These are phyloP conservation scores for Unio delphinus DNA, from an alignment of 2,888 invertebrate genomes.

Conservation along the genomic window DNA sequence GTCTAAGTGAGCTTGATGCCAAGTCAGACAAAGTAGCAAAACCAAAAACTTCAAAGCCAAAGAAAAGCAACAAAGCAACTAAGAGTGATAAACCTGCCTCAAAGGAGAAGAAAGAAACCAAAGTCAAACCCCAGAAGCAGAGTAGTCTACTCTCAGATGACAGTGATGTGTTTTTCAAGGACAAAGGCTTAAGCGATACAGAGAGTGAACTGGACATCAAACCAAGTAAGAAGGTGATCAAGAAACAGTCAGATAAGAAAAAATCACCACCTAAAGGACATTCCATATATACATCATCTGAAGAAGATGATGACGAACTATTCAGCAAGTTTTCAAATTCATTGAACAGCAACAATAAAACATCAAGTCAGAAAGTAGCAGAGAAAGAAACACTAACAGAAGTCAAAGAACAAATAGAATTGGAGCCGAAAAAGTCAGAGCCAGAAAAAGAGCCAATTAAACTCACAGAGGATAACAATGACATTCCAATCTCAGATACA, in stretches of 20 bases:
- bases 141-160: slow-evolving; percentile 26
- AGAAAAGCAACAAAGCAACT: slow-evolving; percentile 12
- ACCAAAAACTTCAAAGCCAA: slow-evolving; percentile 27
- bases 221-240: slow-evolving; percentile 23
- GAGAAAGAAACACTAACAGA: slow-evolving; percentile 11
- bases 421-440: too few relatives aligned
- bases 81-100: slow-evolving; percentile 1
- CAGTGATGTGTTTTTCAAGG: slow-evolving; percentile 19
- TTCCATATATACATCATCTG: slow-evolving; percentile 37
- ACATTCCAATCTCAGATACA: too few relatives aligned
- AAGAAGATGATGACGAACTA: slow-evolving; percentile 31
- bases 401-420: not conserved
- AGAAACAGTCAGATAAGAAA: slow-evolving; percentile 19
- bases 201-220: slow-evolving; percentile 37
- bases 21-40: slow-evolving; percentile 4
- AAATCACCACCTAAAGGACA: slow-evolving; percentile 33
- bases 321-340: too few relatives aligned
- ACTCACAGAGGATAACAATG: too few relatives aligned
- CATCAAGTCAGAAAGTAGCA: slow-evolving; percentile 6
- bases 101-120: slow-evolving; percentile 25
- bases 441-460: too few relatives aligned
- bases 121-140: slow-evolving; percentile 14
- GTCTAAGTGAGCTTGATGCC: too few relatives aligned
- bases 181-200: slow-evolving; percentile 26
- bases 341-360: too few relatives aligned